Evolutionary conservation across 2,113 vertebrate species (phyloP).

Genomic region (Leucoraja erinaceus): DNA sequence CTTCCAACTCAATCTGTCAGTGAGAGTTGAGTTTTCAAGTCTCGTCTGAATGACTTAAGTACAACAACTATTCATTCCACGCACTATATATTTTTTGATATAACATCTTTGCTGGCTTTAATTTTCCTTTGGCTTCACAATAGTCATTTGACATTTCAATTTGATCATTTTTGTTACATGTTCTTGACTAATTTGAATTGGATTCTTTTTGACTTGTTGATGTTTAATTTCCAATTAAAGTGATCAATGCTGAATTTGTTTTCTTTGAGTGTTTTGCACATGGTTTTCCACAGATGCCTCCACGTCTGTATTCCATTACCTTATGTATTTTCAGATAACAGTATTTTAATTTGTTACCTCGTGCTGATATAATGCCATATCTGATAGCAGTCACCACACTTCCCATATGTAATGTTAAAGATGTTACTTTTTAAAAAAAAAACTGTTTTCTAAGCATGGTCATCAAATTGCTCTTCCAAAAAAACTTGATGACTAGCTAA

Average conservation of each 20-base stretch:
- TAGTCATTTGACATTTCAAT: neutral
- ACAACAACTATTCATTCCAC: neutral
- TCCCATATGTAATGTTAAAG: neutral
- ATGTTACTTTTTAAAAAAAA: neutral
- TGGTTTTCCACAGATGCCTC: neutral
- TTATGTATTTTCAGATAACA: neutral
- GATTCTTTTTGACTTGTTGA: neutral
- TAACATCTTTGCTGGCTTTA: neutral
- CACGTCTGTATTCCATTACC: too few relatives aligned
- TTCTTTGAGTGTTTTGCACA: neutral
- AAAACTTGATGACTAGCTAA: neutral
- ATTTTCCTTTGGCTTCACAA: neutral
- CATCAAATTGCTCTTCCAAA: too few relatives aligned
- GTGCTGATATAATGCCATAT: neutral
- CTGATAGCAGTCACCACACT: neutral
- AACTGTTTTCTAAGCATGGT: neutral
- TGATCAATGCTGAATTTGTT: neutral
- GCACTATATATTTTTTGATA: neutral
- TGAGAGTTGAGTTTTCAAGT: neutral
- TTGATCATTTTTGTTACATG: neutral
- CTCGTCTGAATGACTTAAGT: neutral
- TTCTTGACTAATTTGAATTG: neutral
- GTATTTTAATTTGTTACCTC: neutral
- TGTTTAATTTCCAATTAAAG: neutral
- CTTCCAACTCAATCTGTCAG: neutral